phyloP scores from a whole-genome alignment of 2,888 invertebrate genomes.

The Xiphydria camelus region DNA sequence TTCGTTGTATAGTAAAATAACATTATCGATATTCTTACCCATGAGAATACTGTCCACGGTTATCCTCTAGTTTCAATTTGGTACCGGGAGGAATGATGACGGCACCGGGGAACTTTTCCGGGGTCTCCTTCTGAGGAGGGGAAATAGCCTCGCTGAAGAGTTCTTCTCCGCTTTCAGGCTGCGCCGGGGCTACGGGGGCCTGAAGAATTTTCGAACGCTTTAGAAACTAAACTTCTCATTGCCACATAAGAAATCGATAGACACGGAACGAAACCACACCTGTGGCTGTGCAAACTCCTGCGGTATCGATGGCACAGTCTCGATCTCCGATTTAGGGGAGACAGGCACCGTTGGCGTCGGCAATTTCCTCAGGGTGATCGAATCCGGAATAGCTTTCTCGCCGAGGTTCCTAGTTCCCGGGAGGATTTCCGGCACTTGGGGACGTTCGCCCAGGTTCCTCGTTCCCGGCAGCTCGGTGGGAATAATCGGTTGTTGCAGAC shows the following conservation, averaged over 20 bases:
- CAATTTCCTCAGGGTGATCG: conserved; percentile 7
- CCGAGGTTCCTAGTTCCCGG: conserved; percentile 36
- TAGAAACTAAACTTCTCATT: too few species aligned
- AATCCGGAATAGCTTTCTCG: conserved; percentile 41
- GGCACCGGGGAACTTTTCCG: not conserved
- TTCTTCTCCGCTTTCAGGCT: not conserved
- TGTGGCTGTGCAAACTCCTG: too few species aligned
- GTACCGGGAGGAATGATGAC: conserved; percentile 12
- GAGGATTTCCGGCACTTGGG: conserved; percentile 22
- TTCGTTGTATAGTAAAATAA: too few species aligned
- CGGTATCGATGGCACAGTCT: too few species aligned
- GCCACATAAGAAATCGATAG: too few species aligned
- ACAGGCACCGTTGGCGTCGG: not conserved
- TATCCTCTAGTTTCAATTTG: conserved; percentile 15
- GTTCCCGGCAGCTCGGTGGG: conserved; percentile 32
- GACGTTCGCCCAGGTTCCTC: conserved; percentile 36
- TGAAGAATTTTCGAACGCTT: not conserved
- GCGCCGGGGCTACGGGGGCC: not conserved
- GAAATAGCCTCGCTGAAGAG: not conserved
- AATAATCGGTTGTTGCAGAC: conserved; percentile 25
- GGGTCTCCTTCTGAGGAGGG: not conserved
- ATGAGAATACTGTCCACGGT: conserved; percentile 20
- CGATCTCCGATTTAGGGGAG: not conserved
- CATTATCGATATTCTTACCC: conserved; percentile 17
- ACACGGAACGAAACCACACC: not conserved